Evolutionary conservation across 2,113 vertebrate genomes (phyloP).

Genomic region (human (Homo sapiens)): DNA sequence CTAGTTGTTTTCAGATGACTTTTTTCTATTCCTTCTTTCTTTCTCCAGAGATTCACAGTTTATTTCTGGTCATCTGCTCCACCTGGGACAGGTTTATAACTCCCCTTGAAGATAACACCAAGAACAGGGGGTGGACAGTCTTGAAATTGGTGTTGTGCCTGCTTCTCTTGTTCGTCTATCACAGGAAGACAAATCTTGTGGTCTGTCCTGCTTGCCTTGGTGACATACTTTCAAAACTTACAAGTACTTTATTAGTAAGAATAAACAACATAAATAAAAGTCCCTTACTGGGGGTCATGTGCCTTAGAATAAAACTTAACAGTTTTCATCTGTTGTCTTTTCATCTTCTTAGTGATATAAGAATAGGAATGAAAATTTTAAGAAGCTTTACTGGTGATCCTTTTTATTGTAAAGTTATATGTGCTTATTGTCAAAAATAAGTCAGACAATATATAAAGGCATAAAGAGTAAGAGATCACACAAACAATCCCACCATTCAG

Average conservation of each 20-base stretch:
- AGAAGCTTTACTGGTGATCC: neutral
- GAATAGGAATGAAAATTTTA: neutral
- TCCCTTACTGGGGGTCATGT: neutral
- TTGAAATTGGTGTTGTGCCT: neutral
- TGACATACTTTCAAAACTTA: conserved; percentile 24
- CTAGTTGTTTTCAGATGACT: neutral
- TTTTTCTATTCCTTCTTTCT: neutral
- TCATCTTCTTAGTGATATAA: neutral
- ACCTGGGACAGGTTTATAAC: neutral
- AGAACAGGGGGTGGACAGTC: neutral
- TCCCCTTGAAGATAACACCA: neutral
- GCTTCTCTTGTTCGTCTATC: neutral
- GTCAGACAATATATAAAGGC: neutral
- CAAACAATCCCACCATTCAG: neutral
- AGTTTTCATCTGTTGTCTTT: neutral
- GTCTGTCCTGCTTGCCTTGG: neutral
- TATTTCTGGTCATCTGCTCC: neutral
- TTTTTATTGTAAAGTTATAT: neutral
- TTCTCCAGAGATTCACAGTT: neutral
- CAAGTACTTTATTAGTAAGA: neutral
- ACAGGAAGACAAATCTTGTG: neutral
- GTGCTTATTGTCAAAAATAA: conserved; percentile 13
- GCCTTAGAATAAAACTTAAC: neutral
- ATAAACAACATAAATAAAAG: neutral
- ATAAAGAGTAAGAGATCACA: neutral